Percentiles rank a stretch among this genome's conserved stretches.
phyloP scores from a whole-genome alignment of 2,797 vertebrate species.

The Melanotaenia pygmaea region DNA sequence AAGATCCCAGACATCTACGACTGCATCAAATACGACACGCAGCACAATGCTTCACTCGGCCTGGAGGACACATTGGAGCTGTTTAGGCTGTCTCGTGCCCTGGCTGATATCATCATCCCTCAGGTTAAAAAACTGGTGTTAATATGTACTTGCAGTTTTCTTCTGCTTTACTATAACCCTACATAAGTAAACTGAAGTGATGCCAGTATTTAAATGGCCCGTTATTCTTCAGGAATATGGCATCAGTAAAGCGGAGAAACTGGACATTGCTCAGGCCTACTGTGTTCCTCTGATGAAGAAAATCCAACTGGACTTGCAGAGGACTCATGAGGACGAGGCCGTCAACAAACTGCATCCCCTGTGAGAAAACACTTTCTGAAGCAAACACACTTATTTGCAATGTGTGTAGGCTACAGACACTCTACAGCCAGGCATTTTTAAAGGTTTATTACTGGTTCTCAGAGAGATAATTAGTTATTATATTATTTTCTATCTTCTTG shows the following conservation, averaged over 20 bases:
- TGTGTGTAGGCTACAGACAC: no score
- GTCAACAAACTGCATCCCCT: constrained; percentile 98
- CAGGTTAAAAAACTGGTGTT: constrained; percentile 83
- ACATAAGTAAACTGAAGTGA: neutral
- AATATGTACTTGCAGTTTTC: no score
- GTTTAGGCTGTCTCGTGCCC: constrained; percentile 90
- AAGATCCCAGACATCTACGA: constrained; percentile 99
- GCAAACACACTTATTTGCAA: neutral
- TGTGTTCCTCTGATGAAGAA: constrained; percentile 96
- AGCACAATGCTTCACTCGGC: constrained; percentile 91
- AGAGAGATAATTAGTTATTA: neutral
- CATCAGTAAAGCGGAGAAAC: constrained; percentile 92
- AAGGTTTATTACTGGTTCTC: neutral
- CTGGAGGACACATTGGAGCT: constrained; percentile 94
- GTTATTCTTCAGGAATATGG: constrained; percentile 90
- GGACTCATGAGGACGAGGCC: constrained; percentile 97
- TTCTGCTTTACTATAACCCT: no score
- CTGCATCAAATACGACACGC: constrained; percentile 97
- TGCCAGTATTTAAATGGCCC: neutral
- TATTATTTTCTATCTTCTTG: constrained; percentile 19
- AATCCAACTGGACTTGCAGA: constrained; percentile 95
- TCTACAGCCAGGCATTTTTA: no score
- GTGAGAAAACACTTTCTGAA: constrained; percentile 78
- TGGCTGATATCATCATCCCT: constrained; percentile 96
- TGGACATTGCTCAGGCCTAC: constrained; percentile 97